A percentile compares a stretch with the other conserved stretches of the same genome.
Evolutionary conservation across 53 echinoderm and acorn worm species (phyloP).

Genomic region (Paracentrotus lividus): DNA sequence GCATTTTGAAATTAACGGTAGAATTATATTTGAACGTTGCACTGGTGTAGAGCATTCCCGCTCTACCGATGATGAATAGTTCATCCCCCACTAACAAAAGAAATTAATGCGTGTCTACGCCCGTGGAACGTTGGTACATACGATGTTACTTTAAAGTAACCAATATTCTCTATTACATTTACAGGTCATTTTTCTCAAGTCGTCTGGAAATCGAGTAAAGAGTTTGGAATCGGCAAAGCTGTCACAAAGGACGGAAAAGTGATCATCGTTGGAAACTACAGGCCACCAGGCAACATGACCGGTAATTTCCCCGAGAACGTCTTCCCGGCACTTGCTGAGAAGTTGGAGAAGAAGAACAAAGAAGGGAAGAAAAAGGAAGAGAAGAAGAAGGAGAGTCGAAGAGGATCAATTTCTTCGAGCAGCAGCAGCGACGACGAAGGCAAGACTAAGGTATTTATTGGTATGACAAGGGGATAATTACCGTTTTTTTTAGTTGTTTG

Average conservation of each 20-base stretch:
- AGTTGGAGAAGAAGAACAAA: constrained; percentile 67
- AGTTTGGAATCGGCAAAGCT: constrained; percentile 90
- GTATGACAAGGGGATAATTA: no score
- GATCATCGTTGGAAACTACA: constrained; percentile 86
- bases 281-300: constrained; percentile 78
- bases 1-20: no score
- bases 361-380: constrained; percentile 49
- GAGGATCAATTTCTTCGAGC: constrained; percentile 34
- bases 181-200: constrained; percentile 89
- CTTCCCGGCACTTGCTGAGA: constrained; percentile 73
- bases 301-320: constrained; percentile 77
- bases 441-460: constrained; percentile 68
- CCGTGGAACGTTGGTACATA: no score
- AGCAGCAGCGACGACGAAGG: constrained; percentile 74
- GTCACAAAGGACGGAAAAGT: constrained; percentile 78
- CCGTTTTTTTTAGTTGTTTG: no score
- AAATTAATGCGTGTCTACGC: no score
- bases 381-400: constrained; percentile 14
- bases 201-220: constrained; percentile 86
- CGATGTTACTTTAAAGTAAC: no score
- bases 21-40: no score
- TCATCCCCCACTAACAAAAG: no score
- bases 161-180: no score
- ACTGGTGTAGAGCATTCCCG: no score
- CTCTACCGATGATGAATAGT: no score